These are phyloP conservation scores for Aricia artaxerxes DNA, from an alignment of 2,888 invertebrate genomes.

Conservation along the genomic window DNA sequence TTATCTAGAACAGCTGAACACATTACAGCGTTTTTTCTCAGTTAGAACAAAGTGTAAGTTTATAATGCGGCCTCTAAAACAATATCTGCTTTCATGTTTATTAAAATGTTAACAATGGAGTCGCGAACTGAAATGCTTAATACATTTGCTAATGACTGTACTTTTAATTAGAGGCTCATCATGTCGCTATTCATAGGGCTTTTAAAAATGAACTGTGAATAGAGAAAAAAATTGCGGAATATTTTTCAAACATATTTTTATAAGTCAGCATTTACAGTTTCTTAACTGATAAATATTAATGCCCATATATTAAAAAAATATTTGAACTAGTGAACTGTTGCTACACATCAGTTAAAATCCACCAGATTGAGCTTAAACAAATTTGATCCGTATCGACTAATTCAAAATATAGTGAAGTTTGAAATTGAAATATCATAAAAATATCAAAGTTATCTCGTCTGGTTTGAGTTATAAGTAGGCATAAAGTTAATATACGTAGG, in stretches of 20 bases:
- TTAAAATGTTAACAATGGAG: constrained; percentile 29
- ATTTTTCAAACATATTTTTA: constrained; percentile 13
- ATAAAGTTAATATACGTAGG: no score
- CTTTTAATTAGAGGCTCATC: constrained; percentile 35
- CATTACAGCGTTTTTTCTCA: not conserved
- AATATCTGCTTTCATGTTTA: constrained; percentile 29
- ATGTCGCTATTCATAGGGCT: constrained; percentile 31
- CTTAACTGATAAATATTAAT: not conserved
- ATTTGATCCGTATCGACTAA: no score
- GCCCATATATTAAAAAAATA: not conserved
- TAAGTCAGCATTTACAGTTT: not conserved
- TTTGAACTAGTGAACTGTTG: not conserved
- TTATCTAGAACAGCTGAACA: not conserved
- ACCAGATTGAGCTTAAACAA: no score
- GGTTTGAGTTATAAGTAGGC: no score
- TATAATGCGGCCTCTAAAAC: constrained; percentile 23
- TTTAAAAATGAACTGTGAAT: constrained; percentile 27
- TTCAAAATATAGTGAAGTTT: no score
- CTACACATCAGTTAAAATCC: not conserved
- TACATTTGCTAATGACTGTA: constrained; percentile 32
- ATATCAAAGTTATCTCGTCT: no score
- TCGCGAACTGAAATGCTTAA: constrained; percentile 32
- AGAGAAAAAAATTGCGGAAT: constrained; percentile 4
- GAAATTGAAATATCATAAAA: no score
- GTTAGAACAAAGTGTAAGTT: constrained; percentile 21